phyloP scores from a whole-genome alignment of 1,140 invertebrate species.

The Drosophila nebulosa region DNA sequence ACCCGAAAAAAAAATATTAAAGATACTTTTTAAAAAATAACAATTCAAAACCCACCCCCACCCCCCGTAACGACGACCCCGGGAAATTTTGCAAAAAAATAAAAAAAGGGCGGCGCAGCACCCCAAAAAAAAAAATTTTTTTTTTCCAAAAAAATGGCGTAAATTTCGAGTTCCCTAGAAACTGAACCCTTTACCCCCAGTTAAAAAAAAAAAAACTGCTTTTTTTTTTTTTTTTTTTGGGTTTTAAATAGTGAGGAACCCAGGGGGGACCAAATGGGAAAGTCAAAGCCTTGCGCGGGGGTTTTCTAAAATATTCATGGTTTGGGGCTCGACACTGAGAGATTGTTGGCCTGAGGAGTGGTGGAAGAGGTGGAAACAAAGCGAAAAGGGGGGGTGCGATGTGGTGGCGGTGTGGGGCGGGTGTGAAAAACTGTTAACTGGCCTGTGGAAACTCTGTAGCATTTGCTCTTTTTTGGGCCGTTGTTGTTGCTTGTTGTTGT shows the following conservation, averaged over 20 bases:
- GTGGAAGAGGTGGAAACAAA: background rate
- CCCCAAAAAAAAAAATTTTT: slow-evolving; percentile 43
- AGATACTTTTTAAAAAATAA: slow-evolving; percentile 74
- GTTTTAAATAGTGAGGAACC: slow-evolving; percentile 50
- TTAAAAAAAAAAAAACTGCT: background rate
- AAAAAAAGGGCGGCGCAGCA: background rate
- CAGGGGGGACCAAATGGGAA: slow-evolving; percentile 63
- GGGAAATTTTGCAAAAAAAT: slow-evolving; percentile 68
- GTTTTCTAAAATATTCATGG: slow-evolving; percentile 77
- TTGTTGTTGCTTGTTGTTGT: background rate
- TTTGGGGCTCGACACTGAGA: slow-evolving; percentile 61
- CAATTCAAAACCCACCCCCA: slow-evolving; percentile 67
- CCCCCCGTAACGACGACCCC: slow-evolving; percentile 60
- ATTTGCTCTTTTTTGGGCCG: slow-evolving; percentile 31
- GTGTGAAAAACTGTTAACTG: slow-evolving; percentile 47
- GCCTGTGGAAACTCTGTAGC: slow-evolving; percentile 40
- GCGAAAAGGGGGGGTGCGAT: background rate
- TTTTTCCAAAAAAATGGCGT: slow-evolving; percentile 67
- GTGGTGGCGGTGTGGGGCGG: background rate
- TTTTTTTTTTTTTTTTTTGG: slow-evolving; percentile 23
- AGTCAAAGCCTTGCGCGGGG: slow-evolving; percentile 68
- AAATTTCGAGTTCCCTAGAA: slow-evolving; percentile 52
- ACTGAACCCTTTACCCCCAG: slow-evolving; percentile 32
- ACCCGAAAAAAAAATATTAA: slow-evolving; percentile 75
- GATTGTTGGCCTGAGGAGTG: background rate